Percentiles rank a stretch among this genome's conserved stretches.
These are phyloP conservation scores for Eretmocerus hayati DNA, from an alignment of 2,888 invertebrate genomes.

Conservation along the genomic window DNA sequence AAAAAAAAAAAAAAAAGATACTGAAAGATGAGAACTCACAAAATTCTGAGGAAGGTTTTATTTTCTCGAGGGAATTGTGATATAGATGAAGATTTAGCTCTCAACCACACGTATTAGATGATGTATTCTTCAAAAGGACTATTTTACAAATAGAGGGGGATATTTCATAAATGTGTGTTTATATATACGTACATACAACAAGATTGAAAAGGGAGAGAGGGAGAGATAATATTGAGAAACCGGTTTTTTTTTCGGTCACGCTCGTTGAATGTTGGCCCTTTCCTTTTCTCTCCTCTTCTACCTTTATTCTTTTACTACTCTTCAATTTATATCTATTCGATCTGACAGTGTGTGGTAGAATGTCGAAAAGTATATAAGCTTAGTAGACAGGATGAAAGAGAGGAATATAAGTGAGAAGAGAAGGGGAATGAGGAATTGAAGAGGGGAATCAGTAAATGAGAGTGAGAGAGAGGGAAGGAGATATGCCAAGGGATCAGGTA, in stretches of 20 bases:
- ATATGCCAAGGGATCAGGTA: constrained; percentile 18
- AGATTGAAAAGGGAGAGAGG: not conserved
- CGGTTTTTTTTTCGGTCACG: constrained; percentile 24
- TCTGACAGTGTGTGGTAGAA: constrained; percentile 22
- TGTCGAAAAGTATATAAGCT: constrained; percentile 14
- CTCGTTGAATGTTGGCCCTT: constrained; percentile 20
- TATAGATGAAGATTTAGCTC: not conserved
- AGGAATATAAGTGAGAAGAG: too few relatives aligned
- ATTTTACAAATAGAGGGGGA: constrained; percentile 7
- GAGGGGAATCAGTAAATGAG: too few relatives aligned
- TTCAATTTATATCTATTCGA: constrained; percentile 25
- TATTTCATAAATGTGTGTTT: not conserved
- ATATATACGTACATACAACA: not conserved
- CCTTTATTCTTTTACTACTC: not conserved
- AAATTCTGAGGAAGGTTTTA: too few relatives aligned
- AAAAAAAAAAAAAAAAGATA: not conserved
- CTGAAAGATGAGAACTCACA: not conserved
- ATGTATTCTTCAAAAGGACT: constrained; percentile 20
- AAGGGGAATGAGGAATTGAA: too few relatives aligned
- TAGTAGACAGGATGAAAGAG: not conserved
- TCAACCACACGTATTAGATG: not conserved
- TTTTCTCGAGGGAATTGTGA: too few relatives aligned
- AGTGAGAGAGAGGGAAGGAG: constrained; percentile 1
- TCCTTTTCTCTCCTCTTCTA: constrained; percentile 8
- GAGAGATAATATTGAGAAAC: too few relatives aligned